phyloP scores from a whole-genome alignment of 2,113 vertebrate genomes.

The Platysternon megacephalum region DNA sequence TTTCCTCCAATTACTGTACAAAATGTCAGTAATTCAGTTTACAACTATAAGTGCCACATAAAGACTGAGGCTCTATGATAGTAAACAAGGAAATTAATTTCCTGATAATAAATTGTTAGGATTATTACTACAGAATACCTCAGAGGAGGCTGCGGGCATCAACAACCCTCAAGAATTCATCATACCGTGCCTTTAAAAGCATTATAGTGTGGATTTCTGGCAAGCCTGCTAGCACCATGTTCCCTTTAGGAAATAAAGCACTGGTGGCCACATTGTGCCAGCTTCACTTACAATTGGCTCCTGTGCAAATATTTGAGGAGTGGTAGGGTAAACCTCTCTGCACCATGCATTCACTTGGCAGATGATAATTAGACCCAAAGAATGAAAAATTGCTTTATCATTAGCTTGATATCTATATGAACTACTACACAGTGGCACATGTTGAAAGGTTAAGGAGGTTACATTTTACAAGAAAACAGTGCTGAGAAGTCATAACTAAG shows the following conservation, averaged over 20 bases:
- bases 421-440: not conserved
- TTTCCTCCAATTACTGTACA: not conserved
- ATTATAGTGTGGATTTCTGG: not conserved
- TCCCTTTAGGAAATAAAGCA: not conserved
- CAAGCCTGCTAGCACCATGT: not conserved
- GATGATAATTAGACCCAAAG: not conserved
- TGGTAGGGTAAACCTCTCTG: not conserved
- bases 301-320: accelerated
- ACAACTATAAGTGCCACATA: not conserved
- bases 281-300: not conserved
- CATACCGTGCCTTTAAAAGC: not conserved
- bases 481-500: not conserved
- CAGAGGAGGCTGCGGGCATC: not conserved
- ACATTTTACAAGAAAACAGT: not conserved
- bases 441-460: not conserved
- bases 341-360: accelerated
- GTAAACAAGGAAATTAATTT: not conserved
- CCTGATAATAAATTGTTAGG: not conserved
- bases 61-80: not conserved
- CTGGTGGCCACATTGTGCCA: not conserved
- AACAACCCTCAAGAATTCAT: not conserved
- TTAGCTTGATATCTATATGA: not conserved
- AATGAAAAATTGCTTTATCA: not conserved
- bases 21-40: not conserved
- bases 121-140: not conserved